Base-by-base conservation (phyloP, 2,888 invertebrate species). In the Aphrophora alni region DNA sequence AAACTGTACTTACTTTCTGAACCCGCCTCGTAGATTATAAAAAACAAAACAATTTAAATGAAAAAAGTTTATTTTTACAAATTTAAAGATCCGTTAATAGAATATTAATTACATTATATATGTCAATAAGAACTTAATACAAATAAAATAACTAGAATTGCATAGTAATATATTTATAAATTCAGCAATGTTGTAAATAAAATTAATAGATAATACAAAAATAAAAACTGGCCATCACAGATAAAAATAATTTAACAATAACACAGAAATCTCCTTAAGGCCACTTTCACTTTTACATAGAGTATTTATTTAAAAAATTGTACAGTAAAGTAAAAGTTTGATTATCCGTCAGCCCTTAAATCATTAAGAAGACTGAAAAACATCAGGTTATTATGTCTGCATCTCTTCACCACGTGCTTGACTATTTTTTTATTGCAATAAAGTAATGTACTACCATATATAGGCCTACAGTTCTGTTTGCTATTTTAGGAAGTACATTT, bases 201-300 rank as follows among this genome's bases (percentile, higher is more conserved):
- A 0, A 59, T 59, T n/a, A 44, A 5, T 33, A 59, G 59, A 59
- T n/a, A n/a, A n/a, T 59, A 59, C 59, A 59, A 59, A 59, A 59
- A 59, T 59, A 59, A 59, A 21, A 59, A 59, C 59, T 59, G 59
- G 59, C 59, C 59, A 59, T 59, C 59, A 59, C 59, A 59, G 59
- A 59, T 5, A 8, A n/a, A 59, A 3, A 59, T 59, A 14, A 44
- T 44, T 44, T 44, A 59, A 21, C 59, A n/a, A 59, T 59, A 59
- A 59, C 59, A 59, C 59, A 59, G 59, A 59, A 59, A 59, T 21
- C 59, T 21, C 59, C n/a, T n/a, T 59, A 59, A 59, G 59, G 59
- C 59, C 59, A 59, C 59, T 59, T 59, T 59, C 59, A 21, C 33
- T 33, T 33, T 33, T 33, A 44, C 21, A 14, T 3, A n/a, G 59